These are phyloP conservation scores for Lampropteryx suffumata DNA, from an alignment of 2,888 invertebrate species.

Conservation along the genomic window DNA sequence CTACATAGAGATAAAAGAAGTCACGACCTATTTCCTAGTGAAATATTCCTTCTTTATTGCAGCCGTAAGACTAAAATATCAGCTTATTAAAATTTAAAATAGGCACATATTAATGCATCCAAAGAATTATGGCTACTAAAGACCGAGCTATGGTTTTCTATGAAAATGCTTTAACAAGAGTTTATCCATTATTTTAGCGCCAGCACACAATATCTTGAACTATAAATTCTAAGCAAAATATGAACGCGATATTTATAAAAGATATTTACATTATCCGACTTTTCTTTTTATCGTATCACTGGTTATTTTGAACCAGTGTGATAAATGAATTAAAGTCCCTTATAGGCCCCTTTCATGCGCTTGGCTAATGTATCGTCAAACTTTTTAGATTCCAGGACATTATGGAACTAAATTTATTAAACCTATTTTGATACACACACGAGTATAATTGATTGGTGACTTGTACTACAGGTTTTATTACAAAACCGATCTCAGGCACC, in stretches of 20 bases:
- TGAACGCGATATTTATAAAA: slow-evolving; percentile 42
- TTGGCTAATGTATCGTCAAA: too few species aligned
- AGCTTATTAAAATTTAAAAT: slow-evolving; percentile 37
- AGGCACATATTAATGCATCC: slow-evolving; percentile 25
- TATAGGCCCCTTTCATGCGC: too few species aligned
- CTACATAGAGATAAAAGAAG: background rate
- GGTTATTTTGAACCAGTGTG: too few species aligned
- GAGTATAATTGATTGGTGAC: too few species aligned
- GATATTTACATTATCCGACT: slow-evolving; percentile 24
- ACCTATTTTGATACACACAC: too few species aligned
- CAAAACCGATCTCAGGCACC: too few species aligned
- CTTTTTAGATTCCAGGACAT: too few species aligned
- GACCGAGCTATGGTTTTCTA: slow-evolving; percentile 20
- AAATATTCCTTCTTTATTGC: slow-evolving; percentile 20
- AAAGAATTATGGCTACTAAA: slow-evolving; percentile 25
- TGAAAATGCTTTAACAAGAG: slow-evolving; percentile 21
- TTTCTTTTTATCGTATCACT: too few species aligned
- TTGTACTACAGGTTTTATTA: too few species aligned
- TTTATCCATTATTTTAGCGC: slow-evolving; percentile 36
- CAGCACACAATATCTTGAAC: slow-evolving; percentile 45
- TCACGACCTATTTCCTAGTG: background rate
- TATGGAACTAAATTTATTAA: too few species aligned
- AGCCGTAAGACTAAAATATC: slow-evolving; percentile 23
- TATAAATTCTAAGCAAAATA: slow-evolving; percentile 52
- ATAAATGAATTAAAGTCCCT: too few species aligned